These are phyloP conservation scores for Lycorma delicatula DNA, from an alignment of 1,140 invertebrate genomes.

Conservation along the genomic window DNA sequence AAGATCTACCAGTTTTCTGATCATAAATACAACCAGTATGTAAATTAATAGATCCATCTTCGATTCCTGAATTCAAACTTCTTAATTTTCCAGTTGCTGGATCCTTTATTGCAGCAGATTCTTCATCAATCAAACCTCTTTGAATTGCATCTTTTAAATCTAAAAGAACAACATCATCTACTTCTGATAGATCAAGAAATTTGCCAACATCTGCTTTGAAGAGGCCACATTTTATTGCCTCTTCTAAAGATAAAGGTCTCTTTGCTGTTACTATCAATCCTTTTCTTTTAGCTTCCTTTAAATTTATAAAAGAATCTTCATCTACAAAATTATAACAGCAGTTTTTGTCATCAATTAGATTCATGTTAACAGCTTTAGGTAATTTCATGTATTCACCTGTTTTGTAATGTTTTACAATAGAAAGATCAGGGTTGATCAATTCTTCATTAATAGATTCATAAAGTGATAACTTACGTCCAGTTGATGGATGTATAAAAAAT, in stretches of 20 bases:
- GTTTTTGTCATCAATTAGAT: constrained; percentile 61
- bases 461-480: constrained; percentile 65
- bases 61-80: constrained; percentile 61
- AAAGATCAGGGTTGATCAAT: constrained; percentile 70
- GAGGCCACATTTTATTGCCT: constrained; percentile 64
- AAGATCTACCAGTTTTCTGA: constrained; percentile 60
- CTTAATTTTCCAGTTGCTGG: constrained; percentile 61
- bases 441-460: constrained; percentile 67
- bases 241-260: constrained; percentile 62
- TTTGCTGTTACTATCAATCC: constrained; percentile 65
- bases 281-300: constrained; percentile 59
- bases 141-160: constrained; percentile 63
- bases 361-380: constrained; percentile 60
- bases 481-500: constrained; percentile 73
- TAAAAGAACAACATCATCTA: constrained; percentile 54
- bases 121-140: constrained; percentile 62
- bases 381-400: constrained; percentile 62
- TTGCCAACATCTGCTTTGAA: constrained; percentile 69
- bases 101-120: constrained; percentile 68
- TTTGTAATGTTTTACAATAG: constrained; percentile 65
- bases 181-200: constrained; percentile 71
- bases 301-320: constrained; percentile 49
- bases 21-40: constrained; percentile 66
- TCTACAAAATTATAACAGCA: constrained; percentile 57
- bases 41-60: constrained; percentile 70